Evolutionary conservation across 2,888 invertebrate genomes (phyloP).

Genomic region (Morpho helenor): DNA sequence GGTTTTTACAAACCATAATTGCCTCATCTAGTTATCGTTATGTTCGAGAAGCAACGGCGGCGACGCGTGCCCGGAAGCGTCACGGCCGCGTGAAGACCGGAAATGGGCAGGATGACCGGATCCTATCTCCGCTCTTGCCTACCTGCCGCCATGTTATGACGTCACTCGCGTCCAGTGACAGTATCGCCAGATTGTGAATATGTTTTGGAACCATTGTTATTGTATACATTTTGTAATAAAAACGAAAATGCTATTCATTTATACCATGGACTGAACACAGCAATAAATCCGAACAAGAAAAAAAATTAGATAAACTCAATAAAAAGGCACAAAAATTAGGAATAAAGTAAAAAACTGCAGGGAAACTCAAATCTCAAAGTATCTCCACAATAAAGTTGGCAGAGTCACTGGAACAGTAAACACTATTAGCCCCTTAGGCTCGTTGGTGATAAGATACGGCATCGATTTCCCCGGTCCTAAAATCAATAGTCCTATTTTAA

Average conservation of each 20-base stretch:
- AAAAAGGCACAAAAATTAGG: too few relatives aligned
- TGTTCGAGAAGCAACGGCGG: constrained; percentile 53
- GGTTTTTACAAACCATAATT: not conserved
- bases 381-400: too few relatives aligned
- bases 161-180: constrained; percentile 45
- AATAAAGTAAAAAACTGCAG: too few relatives aligned
- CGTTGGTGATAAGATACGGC: constrained; percentile 67
- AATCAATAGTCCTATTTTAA: constrained; percentile 69
- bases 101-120: constrained; percentile 80
- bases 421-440: constrained; percentile 81
- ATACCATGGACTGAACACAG: too few relatives aligned
- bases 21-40: constrained; percentile 47
- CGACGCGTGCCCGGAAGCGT: constrained; percentile 78
- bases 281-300: not conserved
- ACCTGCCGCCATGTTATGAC: constrained; percentile 72
- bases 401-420: too few relatives aligned
- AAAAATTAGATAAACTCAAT: not conserved
- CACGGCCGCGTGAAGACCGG: constrained; percentile 80
- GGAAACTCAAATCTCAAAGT: too few relatives aligned
- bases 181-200: constrained; percentile 32
- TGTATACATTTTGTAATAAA: not conserved
- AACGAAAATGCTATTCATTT: not conserved
- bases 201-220: constrained; percentile 28
- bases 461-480: constrained; percentile 67
- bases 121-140: constrained; percentile 76